Evolutionary conservation across 2,888 invertebrate genomes (phyloP), one percentile per base, ranked within the genome.

Genomic region (Drosophila anceps): DNA sequence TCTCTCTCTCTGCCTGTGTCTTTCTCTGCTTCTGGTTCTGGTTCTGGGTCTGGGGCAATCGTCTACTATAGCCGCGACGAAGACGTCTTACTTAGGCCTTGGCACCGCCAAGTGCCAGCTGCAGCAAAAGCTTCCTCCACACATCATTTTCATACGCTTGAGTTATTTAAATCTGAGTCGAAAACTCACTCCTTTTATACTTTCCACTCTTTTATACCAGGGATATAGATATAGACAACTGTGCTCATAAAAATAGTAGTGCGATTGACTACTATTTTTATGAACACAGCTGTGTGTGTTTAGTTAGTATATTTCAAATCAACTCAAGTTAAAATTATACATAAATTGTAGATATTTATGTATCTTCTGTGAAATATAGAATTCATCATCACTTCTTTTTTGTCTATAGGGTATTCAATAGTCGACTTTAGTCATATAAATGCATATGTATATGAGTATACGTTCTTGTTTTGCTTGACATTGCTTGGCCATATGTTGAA

Each of bases 81-180:
- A 66, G 69, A 81, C 62, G 73, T 79, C 79, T 81, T 62, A 81
- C 67, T 81, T 74, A 78, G 63, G 18, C 57, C 51, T 44, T 50
- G 29, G n/a, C 64, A 55, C 24, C 33, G 50, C 20, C 68, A 67
- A 63, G 64, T 73, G 62, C 24, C 76, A 69, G 72, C 68, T 71
- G 71, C 61, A 71, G 31, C 48, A 9, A 65, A 71, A 68, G 64
- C 58, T 65, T 43, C 39, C 20, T 53, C 10, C 55, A 31, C 43
- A 46, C 55, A 63, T 44, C 20, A 43, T 50, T 41, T 51, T 31
- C 24, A 37, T 50, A 59, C 65, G 53, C 61, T 61, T 68, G 39
- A 70, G 53, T 71, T 69, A 69, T 67, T 41, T 41, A 55, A 55
- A 55, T 41, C 39, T 41, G 51, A 29, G 31, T 41, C 29, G n/a